phyloP scores from a whole-genome alignment of 1,140 invertebrate species.

The Muscidifurax raptorellus region DNA sequence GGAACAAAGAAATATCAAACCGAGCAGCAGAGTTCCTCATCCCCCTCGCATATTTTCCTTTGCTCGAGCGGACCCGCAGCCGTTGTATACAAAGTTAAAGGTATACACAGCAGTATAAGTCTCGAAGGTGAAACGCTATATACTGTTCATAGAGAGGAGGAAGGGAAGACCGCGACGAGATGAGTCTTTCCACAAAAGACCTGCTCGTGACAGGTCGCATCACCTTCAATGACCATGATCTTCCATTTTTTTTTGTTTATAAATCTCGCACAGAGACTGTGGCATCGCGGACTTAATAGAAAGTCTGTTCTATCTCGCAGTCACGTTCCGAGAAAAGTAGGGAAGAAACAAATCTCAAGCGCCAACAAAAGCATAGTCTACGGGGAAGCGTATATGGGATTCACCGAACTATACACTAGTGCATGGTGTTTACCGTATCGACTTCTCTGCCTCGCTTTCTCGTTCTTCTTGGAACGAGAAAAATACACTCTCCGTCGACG shows the following conservation, averaged over 20 bases:
- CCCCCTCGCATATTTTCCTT: slow-evolving; percentile 14
- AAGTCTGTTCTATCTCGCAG: background rate
- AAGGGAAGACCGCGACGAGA: background rate
- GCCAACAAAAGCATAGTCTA: background rate
- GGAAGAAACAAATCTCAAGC: background rate
- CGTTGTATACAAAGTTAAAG: background rate
- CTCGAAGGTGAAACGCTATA: background rate
- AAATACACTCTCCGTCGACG: background rate
- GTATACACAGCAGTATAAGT: background rate
- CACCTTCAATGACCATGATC: background rate
- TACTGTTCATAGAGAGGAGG: too few species aligned
- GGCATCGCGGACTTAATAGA: too few species aligned
- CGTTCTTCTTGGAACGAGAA: background rate
- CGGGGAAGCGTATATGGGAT: background rate
- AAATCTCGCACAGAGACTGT: too few species aligned
- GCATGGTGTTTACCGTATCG: background rate
- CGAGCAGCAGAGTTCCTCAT: background rate
- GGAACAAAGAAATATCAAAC: slow-evolving; percentile 3
- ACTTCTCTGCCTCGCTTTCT: background rate
- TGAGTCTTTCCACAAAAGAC: background rate
- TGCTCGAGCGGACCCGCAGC: background rate
- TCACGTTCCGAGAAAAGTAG: background rate
- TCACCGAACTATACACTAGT: background rate
- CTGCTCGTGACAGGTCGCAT: too few species aligned
- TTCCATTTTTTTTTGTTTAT: background rate